Percentiles rank a stretch among this genome's conserved stretches.
phyloP scores from a whole-genome alignment of 2,113 vertebrate genomes.

The Morphnarchus princeps region DNA sequence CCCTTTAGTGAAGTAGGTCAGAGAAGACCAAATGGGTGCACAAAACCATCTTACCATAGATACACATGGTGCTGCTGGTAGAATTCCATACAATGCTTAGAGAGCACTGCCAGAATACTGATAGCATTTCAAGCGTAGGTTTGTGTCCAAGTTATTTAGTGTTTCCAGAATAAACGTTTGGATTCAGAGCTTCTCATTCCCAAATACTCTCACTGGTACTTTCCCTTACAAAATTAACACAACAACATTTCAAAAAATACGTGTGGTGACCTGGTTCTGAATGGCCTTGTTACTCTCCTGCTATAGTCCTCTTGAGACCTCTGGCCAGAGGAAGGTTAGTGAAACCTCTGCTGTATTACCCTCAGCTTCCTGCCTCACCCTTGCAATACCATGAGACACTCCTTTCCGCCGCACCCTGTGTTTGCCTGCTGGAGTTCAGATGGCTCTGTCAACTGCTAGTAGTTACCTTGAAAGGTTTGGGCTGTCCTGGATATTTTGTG shows the following conservation, averaged over 20 bases:
- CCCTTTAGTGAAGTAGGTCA: background rate
- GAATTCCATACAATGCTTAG: background rate
- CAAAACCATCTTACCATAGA: background rate
- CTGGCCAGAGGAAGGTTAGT: background rate
- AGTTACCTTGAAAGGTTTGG: background rate
- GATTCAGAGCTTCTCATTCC: background rate
- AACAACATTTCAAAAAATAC: background rate
- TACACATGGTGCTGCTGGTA: background rate
- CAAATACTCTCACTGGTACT: background rate
- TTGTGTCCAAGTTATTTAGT: background rate
- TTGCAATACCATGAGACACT: background rate
- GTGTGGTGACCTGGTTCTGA: background rate
- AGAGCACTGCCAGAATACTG: background rate
- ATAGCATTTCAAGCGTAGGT: background rate
- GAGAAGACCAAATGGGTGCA: background rate
- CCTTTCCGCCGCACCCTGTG: rapidly evolving
- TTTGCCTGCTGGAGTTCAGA: background rate
- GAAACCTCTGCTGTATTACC: background rate
- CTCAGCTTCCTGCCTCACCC: background rate
- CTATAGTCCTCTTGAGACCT: background rate
- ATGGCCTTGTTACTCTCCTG: background rate
- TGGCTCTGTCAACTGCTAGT: background rate
- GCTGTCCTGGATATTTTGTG: background rate
- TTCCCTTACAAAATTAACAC: background rate
- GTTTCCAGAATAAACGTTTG: background rate